Evolutionary conservation across 2,888 invertebrate species (phyloP), one percentile per base, ranked within the genome.

Genomic region (Cabera pusaria): DNA sequence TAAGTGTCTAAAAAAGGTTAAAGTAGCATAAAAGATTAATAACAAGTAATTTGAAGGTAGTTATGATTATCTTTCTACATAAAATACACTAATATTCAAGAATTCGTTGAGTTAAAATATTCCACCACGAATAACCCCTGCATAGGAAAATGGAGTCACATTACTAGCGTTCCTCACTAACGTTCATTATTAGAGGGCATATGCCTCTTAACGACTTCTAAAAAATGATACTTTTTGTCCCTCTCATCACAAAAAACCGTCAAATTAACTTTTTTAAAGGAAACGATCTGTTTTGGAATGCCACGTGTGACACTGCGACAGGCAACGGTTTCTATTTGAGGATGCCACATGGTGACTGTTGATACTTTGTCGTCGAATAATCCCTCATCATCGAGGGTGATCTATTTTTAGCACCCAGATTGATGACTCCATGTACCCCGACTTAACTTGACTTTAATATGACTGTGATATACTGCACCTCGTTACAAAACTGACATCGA

Each of bases 181-280:
- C 62, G 64, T 71, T 75, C 80, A 78, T 85, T 84, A 85, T 67
- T 59, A 72, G 57, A 70, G 31, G 75, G 75, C 85, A 85, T 76
- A 83, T 86, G 86, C 76, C 72, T 66, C 67, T 67, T 77, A 74
- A 71, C 74, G 69, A 66, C 65, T 64, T 66, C 60, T 72, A 81
- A 86, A 87, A 86, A 85, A 73, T 79, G 65, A 59, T 69, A 66
- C 75, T 74, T 83, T 82, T 83, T 85, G 75, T 81, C 62, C 53
- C 63, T 60, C 51, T 59, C 58, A 47, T 40, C 16, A 82, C 72
- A 40, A 87, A 86, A 87, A 87, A 87, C 72, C 64, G 77, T 69
- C 79, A 85, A 85, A 87, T 88, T 86, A 86, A 84, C 84, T 85
- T 87, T 80, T 86, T 87, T 86, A 86, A 80, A 87, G 87, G 87